Evolutionary conservation across 2,797 vertebrate species (phyloP), one percentile per base, ranked within the genome.

Genomic region (Bovichtus diacanthus): DNA sequence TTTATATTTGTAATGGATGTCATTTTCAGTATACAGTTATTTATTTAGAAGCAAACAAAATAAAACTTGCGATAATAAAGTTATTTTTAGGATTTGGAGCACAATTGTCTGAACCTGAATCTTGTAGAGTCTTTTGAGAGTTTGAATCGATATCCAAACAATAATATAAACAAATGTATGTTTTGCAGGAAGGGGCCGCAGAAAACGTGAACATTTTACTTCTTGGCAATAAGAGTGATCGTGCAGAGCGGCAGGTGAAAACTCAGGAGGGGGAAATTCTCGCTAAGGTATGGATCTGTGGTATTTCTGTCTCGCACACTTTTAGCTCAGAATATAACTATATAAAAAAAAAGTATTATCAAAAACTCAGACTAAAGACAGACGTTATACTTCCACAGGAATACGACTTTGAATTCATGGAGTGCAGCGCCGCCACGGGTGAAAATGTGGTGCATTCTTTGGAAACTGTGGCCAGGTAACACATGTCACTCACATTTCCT

Each of bases 201-300:
- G 93, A 95, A 0, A 84, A 94, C 11, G 92, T 95, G 3, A 71
- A 84, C 5, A 25, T 97, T 85, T 88, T 99, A 78, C 95, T 99
- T 25, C 92, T 99, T 8, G 98, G 98, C 44, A 99, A 99, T 93
- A 99, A 99, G 91, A 94, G 61, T 0, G 98, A 99, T 81, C 58
- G 91, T 0, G 74, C 76, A 44, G 31, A 88, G 25, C 95, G 97
- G 59, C 82, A 88, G 77, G 95, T 99, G 68, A 79, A 95, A 34
- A 76, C 58, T 0, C 34, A 93, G 54, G 92, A 97, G 0, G 98
- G 96, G 13, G 89, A 90, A 60, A 77, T 43, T 36, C 87, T 99
- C 36, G 97, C 98, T 31, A 93, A 95, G 94, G 98, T 99, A 87
- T 43, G 4, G 9, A 49, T 63, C 27, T 31, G 19, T 6, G 5